Evolutionary conservation across 2,888 invertebrate genomes (phyloP).

Genomic region (Eumacrocentrus americanus): DNA sequence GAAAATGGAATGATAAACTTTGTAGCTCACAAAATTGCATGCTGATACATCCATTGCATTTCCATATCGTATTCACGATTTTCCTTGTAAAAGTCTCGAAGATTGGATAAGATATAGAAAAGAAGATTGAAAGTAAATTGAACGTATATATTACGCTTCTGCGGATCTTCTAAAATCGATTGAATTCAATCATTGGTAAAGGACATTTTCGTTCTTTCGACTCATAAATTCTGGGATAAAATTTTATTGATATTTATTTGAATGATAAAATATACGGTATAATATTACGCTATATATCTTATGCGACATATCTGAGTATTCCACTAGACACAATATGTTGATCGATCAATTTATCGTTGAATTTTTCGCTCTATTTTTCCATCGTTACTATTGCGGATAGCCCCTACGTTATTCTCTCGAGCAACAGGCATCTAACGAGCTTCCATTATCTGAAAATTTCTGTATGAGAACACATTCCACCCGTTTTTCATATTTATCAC

Average conservation of each 20-base stretch:
- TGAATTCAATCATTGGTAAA: neutral
- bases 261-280: neutral
- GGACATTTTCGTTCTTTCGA: neutral
- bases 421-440: conserved; percentile 10
- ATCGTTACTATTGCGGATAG: neutral
- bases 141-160: neutral
- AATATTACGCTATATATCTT: neutral
- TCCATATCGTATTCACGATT: neutral
- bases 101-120: no score
- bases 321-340: neutral
- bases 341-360: neutral
- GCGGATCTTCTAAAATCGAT: neutral
- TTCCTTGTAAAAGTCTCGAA: neutral
- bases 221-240: neutral
- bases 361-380: neutral
- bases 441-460: conserved; percentile 7
- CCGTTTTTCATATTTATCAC: neutral
- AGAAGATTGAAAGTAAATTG: neutral
- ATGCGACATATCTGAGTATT: neutral
- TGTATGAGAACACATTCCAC: neutral
- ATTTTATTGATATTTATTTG: neutral
- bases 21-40: no score
- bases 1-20: no score
- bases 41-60: no score
- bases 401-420: neutral